phyloP scores from a whole-genome alignment of 2,113 vertebrate species.

The Bubo scandiacus region DNA sequence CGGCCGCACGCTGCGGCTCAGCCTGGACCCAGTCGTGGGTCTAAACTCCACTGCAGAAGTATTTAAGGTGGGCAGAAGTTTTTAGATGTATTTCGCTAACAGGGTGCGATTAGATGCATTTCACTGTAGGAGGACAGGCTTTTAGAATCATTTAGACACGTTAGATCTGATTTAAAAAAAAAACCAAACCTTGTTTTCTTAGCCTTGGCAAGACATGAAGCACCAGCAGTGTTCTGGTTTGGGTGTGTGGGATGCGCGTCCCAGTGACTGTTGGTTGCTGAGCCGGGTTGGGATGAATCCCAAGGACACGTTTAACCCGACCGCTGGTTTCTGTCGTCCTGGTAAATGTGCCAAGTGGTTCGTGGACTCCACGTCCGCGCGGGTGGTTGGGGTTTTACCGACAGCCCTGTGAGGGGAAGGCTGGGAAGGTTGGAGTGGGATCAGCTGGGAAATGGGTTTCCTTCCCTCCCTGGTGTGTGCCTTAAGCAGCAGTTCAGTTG shows the following conservation, averaged over 20 bases:
- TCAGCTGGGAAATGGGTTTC: neutral
- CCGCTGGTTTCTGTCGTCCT: neutral
- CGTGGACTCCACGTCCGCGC: fast-evolving
- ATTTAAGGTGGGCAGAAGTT: neutral
- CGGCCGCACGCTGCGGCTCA: neutral
- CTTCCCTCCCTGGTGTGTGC: neutral
- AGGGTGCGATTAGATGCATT: too few species aligned
- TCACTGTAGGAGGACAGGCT: neutral
- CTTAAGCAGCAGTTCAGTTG: neutral
- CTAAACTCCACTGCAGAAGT: neutral
- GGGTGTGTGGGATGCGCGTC: neutral
- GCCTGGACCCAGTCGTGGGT: fast-evolving
- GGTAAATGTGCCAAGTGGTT: neutral
- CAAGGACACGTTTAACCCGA: fast-evolving
- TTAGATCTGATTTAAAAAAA: neutral
- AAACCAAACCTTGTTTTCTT: neutral
- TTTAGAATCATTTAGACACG: neutral
- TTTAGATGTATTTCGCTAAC: neutral
- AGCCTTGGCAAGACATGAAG: neutral
- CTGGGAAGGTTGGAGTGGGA: neutral
- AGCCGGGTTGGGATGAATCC: neutral
- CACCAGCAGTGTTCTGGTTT: neutral
- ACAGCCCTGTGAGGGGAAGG: neutral
- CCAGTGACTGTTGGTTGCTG: neutral
- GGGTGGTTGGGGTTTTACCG: fast-evolving